Evolutionary conservation across 2,797 vertebrate species (phyloP).

Genomic region (Acropternis orthonyx): DNA sequence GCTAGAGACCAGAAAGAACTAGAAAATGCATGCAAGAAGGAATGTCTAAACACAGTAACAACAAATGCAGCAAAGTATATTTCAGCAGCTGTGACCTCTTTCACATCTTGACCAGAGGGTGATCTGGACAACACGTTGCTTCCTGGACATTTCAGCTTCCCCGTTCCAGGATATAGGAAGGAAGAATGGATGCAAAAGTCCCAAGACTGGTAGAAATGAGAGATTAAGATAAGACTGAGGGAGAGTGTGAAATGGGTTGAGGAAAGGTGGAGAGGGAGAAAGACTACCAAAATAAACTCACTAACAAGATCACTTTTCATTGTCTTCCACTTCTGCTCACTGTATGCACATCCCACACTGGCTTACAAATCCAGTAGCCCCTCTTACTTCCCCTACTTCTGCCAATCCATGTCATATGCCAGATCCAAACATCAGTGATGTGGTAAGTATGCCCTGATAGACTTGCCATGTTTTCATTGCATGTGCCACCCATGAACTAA

Average conservation of each 20-base stretch:
- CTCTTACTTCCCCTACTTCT: background rate
- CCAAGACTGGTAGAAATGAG: background rate
- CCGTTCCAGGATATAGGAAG: background rate
- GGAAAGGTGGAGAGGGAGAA: background rate
- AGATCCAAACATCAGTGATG: background rate
- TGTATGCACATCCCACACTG: background rate
- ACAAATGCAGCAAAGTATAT: background rate
- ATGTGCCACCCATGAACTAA: background rate
- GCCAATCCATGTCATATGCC: background rate
- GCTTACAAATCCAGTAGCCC: background rate
- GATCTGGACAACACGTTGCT: background rate
- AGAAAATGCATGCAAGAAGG: background rate
- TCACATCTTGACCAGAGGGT: background rate
- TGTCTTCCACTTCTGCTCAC: background rate
- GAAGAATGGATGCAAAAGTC: background rate
- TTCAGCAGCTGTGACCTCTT: background rate
- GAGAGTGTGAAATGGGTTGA: background rate
- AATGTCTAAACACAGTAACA: background rate
- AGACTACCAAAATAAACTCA: background rate
- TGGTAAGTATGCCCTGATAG: background rate
- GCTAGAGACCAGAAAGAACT: background rate
- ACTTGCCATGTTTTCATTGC: background rate
- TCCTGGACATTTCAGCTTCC: background rate
- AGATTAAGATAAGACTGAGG: background rate
- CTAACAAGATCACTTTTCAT: background rate